Percentiles rank a stretch among this genome's conserved stretches.
Evolutionary conservation across 2,888 invertebrate genomes (phyloP).

Genomic region (Cecidostiba fungosa): DNA sequence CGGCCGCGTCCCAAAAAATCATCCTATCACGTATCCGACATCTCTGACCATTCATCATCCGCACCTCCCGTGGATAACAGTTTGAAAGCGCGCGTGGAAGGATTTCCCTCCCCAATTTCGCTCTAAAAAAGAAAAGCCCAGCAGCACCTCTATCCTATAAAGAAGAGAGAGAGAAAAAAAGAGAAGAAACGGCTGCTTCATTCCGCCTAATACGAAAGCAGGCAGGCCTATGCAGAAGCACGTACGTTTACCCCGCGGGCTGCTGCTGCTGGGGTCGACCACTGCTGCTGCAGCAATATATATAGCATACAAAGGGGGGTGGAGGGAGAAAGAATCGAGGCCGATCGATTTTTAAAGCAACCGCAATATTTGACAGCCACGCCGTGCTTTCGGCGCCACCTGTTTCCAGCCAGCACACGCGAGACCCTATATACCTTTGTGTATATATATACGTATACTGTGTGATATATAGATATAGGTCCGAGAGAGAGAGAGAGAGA

Average conservation of each 20-base stretch:
- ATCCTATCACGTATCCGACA: neutral
- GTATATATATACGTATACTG: neutral
- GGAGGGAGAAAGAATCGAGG: slow-evolving; percentile 68
- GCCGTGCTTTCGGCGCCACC: slow-evolving; percentile 77
- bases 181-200: slow-evolving; percentile 46
- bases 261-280: neutral
- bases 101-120: slow-evolving; percentile 1
- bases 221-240: slow-evolving; percentile 63
- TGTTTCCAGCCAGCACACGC: slow-evolving; percentile 70
- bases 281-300: slow-evolving; percentile 2
- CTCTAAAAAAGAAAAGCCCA: slow-evolving; percentile 4
- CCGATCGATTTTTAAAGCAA: slow-evolving; percentile 78
- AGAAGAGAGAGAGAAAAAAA: slow-evolving; percentile 1
- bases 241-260: slow-evolving; percentile 54
- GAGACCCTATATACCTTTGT: neutral
- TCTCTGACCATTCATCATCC: slow-evolving; percentile 32
- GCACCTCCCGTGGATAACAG: slow-evolving; percentile 5
- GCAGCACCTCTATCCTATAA: neutral
- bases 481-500: slow-evolving; percentile 57
- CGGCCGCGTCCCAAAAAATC: neutral
- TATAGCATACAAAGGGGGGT: neutral
- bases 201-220: slow-evolving; percentile 56
- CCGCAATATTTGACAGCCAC: slow-evolving; percentile 79
- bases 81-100: slow-evolving; percentile 4
- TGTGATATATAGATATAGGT: neutral